These are phyloP conservation scores for Thereva unica DNA, from an alignment of 2,888 invertebrate genomes.

Conservation along the genomic window DNA sequence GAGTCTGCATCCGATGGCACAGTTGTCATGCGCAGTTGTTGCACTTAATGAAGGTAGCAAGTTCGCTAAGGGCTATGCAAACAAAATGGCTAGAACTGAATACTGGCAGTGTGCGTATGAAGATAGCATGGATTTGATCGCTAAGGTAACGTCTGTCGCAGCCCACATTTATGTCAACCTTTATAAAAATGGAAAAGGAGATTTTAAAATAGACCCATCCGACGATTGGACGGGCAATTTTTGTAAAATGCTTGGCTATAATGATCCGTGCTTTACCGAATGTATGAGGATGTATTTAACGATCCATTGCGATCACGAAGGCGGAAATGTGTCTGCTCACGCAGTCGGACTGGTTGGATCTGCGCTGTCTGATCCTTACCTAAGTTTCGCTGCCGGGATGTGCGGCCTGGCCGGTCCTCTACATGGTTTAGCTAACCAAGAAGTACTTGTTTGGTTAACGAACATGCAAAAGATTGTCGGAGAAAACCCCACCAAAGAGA, in stretches of 20 bases:
- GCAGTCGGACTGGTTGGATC: constrained; percentile 80
- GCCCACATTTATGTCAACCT: constrained; percentile 62
- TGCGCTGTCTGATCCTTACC: constrained; percentile 78
- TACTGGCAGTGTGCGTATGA: constrained; percentile 78
- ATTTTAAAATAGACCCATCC: constrained; percentile 70
- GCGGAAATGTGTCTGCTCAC: constrained; percentile 83
- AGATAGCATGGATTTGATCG: constrained; percentile 80
- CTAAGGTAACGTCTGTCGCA: constrained; percentile 77
- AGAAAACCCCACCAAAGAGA: constrained; percentile 79
- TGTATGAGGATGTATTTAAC: constrained; percentile 77
- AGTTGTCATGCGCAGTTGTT: constrained; percentile 75
- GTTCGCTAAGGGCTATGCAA: constrained; percentile 71
- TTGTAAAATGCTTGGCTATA: constrained; percentile 73
- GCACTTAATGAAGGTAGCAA: constrained; percentile 76
- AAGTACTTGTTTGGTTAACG: constrained; percentile 87
- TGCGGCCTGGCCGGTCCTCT: constrained; percentile 83
- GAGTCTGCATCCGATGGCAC: constrained; percentile 77
- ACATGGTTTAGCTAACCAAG: constrained; percentile 85
- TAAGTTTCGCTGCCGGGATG: constrained; percentile 78
- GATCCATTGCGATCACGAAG: constrained; percentile 78
- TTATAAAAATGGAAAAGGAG: constrained; percentile 61
- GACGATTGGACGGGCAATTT: constrained; percentile 82
- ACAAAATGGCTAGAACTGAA: constrained; percentile 65
- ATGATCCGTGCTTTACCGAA: constrained; percentile 68
- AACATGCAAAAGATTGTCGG: constrained; percentile 82